Base-by-base conservation (phyloP, 2,113 vertebrate species). In the Azemiops feae region DNA sequence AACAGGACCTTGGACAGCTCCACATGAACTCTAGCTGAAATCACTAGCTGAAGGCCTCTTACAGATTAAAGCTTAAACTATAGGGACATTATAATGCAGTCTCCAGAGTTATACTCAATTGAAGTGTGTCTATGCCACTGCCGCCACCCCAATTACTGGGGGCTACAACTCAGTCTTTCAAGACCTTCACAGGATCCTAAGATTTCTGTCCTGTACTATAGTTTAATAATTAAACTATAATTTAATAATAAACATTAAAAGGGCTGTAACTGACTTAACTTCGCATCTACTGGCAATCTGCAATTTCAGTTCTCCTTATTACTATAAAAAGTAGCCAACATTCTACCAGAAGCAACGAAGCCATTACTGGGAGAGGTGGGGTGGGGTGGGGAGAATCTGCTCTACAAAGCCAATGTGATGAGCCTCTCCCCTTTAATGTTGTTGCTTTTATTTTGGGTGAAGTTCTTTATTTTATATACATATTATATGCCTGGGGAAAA, bases 1-100 rank as follows among this genome's bases (percentile, higher is more conserved):
- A 90, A 50, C 57, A 90, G 89, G 25, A 90, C 57, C 89, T 50
- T 64, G 57, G 89, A 90, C 89, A 90, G 89, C 43, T 60, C 57
- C 43, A 64, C 5, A 4, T 2, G 7, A 90, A 30, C 1, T 6
- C 27, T 39, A 43, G n/a, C 54, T 55, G 54, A 55, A 55, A 55
- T 20, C 54, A 18, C 52, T 54, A 27, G 5, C 57, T 60, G 55
- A 30, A 30, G 14, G 6, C 47, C 6, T 47, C 89, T 45, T 87
- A 50, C 85, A 74, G 69, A 20, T 22, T 74, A 74, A 74, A 74
- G 14, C 18, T 64, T 30, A 64, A 11, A 64, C 58, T 14, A 69
- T n/a, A 34, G 5, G 60, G 11, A 64, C 60, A n/a, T n/a, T 64
- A n/a, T 64, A 64, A n/a, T 64, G 64, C 64, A n/a, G 30, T 69